Base-by-base conservation (phyloP, 2,888 invertebrate genomes). In the Tetragonula carbonaria region DNA sequence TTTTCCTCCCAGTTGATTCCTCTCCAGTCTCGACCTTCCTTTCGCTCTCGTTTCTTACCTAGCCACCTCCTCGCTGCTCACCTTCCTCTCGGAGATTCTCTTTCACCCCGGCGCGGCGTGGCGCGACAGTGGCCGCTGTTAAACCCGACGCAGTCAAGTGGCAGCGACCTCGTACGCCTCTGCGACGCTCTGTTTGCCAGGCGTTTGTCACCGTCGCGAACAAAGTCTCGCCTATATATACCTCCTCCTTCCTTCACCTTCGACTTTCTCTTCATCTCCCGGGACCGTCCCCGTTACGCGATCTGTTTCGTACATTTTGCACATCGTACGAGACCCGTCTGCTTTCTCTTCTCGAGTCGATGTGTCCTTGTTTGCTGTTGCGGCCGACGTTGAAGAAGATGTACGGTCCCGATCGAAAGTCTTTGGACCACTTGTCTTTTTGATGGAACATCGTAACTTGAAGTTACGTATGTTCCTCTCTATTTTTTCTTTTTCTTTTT, bases 121-220 rank as follows among this genome's bases (percentile, higher is more conserved):
- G 45, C 45, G 11, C 45, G 45, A 3, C 65, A 59, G 38, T 23
- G 45, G 38, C 57, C 82, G 70, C 74, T 75, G 78, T 84, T 82
- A 78, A 83, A 84, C 80, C 70, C 70, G 59, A 28, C 84, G 85
- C 65, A 84, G 55, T 76, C 81, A 72, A 65, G 73, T 82, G 86
- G 82, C 88, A 78, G 72, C 86, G 84, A 86, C 86, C 86, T 81
- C 87, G 77, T 67, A 70, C 80, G 71, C 83, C 74, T 70, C 78
- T 74, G 86, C 82, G 66, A 50, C 72, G 72, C 82, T 78, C 67
- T 83, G 85, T 87, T 86, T 88, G 87, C 87, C 83, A 71, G 78
- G 73, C 89, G 89, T 89, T 89, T 89, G 88, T 89, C 89, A 89
- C 86, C 83, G 87, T 89, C 89, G 77, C 57, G 86, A 86, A 75